phyloP scores from a whole-genome alignment of 2,888 invertebrate genomes.

The Galerucella pusilla region DNA sequence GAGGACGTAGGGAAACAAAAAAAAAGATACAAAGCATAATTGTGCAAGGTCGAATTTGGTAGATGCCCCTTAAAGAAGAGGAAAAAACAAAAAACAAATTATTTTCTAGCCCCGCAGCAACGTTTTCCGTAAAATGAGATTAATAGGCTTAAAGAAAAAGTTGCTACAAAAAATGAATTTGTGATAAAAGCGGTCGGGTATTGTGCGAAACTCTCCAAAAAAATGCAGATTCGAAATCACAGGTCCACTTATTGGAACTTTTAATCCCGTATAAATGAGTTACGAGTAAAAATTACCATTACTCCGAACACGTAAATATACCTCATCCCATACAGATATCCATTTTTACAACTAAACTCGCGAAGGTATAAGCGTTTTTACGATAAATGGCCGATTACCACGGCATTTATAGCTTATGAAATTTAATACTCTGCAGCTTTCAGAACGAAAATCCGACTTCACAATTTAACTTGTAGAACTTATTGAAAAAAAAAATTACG shows the following conservation, averaged over 20 bases:
- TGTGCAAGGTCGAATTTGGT: too few species aligned
- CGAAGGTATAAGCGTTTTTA: conserved; percentile 35
- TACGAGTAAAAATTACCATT: conserved; percentile 26
- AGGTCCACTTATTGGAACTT: conserved; percentile 10
- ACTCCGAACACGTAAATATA: conserved; percentile 23
- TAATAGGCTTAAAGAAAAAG: too few species aligned
- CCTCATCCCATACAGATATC: conserved; percentile 25
- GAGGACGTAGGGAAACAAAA: too few species aligned
- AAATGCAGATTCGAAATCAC: neutral
- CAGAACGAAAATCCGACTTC: conserved; percentile 25
- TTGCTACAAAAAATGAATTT: neutral
- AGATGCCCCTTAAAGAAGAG: too few species aligned
- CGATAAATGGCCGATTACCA: conserved; percentile 36
- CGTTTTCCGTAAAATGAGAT: too few species aligned
- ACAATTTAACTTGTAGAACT: conserved; percentile 29
- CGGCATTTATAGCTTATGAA: conserved; percentile 36
- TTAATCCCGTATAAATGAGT: neutral
- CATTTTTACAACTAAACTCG: conserved; percentile 34
- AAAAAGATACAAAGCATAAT: too few species aligned
- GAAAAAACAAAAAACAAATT: too few species aligned
- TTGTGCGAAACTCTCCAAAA: neutral
- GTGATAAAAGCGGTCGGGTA: neutral
- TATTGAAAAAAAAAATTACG: conserved; percentile 10
- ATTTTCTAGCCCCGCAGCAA: too few species aligned
- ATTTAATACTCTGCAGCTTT: conserved; percentile 31